phyloP scores from a whole-genome alignment of 2,888 invertebrate species.

The Lepidochitona cinerea region DNA sequence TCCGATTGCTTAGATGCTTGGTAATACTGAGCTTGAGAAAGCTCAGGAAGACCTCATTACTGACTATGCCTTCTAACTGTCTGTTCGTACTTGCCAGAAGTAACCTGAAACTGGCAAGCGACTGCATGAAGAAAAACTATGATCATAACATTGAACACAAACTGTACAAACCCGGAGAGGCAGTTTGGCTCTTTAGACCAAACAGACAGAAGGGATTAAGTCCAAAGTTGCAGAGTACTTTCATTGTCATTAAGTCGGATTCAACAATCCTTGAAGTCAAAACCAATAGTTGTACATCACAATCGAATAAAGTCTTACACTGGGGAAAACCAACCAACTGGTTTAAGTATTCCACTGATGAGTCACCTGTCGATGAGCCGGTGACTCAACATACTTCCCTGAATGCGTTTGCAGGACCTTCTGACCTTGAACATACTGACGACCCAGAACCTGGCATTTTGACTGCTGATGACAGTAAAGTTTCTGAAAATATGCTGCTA shows the following conservation, averaged over 20 bases:
- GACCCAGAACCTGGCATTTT: no score
- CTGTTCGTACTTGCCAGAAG: slow-evolving; percentile 19
- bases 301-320: slow-evolving; percentile 6
- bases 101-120: slow-evolving; percentile 9
- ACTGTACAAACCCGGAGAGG: slow-evolving; percentile 13
- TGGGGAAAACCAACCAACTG: background rate
- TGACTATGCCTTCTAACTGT: no score
- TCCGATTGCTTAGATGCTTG: background rate
- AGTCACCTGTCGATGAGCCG: no score
- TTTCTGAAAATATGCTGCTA: no score
- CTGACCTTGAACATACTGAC: no score
- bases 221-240: slow-evolving; percentile 15
- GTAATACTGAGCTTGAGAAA: background rate
- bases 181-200: slow-evolving; percentile 9
- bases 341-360: no score
- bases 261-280: background rate
- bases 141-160: slow-evolving; percentile 4
- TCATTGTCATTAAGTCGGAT: slow-evolving; percentile 9
- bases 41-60: no score
- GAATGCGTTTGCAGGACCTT: no score
- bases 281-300: slow-evolving; percentile 10
- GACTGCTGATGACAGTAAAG: no score
- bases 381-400: no score
- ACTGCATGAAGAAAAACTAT: slow-evolving; percentile 12
- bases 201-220: slow-evolving; percentile 7